Evolutionary conservation across 2,113 vertebrate genomes (phyloP).

Genomic region (Albula glossodonta): DNA sequence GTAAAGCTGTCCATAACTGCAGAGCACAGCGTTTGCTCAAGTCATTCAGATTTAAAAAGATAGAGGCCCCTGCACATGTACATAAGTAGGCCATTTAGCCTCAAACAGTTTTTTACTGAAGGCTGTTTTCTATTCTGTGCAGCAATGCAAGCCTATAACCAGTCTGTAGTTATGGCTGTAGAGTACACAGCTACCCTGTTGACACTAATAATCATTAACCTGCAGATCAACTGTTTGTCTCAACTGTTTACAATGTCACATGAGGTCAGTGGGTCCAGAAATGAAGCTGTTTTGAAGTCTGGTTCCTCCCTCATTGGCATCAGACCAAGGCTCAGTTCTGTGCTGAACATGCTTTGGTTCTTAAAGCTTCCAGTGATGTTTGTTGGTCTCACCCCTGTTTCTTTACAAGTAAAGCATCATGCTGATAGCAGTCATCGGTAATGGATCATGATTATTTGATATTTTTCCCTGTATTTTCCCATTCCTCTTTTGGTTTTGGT

Average conservation of each 20-base stretch:
- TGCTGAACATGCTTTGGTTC: constrained; percentile 1
- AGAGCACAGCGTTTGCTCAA: not conserved
- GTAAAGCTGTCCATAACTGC: no score
- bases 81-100: not conserved
- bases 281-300: not conserved
- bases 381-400: not conserved
- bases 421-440: not conserved
- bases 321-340: not conserved
- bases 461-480: not conserved
- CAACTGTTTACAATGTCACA: not conserved
- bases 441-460: not conserved
- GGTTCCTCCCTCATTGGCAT: not conserved
- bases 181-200: not conserved
- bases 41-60: not conserved
- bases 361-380: not conserved
- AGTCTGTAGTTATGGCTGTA: not conserved
- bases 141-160: not conserved
- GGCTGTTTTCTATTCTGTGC: not conserved
- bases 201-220: constrained; percentile 47
- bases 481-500: no score
- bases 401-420: not conserved
- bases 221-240: constrained; percentile 23
- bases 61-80: not conserved
- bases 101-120: not conserved
- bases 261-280: not conserved